Evolutionary conservation across 1,140 invertebrate species (phyloP).

Genomic region (Caenorhabditis briggsae): DNA sequence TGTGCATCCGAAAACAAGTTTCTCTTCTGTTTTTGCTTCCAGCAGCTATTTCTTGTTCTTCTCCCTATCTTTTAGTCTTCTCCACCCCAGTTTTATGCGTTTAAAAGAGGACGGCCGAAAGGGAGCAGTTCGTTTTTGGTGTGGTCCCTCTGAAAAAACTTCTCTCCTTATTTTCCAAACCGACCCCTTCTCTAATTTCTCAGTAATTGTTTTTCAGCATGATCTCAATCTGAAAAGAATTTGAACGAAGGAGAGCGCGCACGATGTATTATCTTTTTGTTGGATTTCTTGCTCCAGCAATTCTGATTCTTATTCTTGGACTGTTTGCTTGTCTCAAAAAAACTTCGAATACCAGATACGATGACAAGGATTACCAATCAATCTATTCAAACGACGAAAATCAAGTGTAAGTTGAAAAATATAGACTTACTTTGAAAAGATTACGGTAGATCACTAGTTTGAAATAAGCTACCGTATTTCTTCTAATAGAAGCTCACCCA

Average conservation of each 20-base stretch:
- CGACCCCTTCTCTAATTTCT: not conserved
- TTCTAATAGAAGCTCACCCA: no score
- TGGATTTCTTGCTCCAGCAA: slow-evolving; percentile 37
- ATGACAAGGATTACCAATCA: slow-evolving; percentile 40
- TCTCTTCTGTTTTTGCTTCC: not conserved
- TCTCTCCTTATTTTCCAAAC: not conserved
- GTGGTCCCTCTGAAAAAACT: slow-evolving; percentile 10
- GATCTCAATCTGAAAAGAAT: not conserved
- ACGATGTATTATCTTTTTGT: slow-evolving; percentile 45
- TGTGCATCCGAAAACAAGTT: slow-evolving; percentile 50
- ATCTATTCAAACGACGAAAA: slow-evolving; percentile 17
- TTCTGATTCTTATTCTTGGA: slow-evolving; percentile 48
- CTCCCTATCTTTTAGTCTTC: not conserved
- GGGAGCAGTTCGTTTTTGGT: slow-evolving; percentile 9
- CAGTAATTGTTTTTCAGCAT: slow-evolving; percentile 19
- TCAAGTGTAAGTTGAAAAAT: slow-evolving; percentile 26
- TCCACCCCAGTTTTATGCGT: slow-evolving; percentile 15
- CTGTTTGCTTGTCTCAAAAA: slow-evolving; percentile 7
- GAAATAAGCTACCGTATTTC: no score
- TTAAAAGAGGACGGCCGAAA: slow-evolving; percentile 3
- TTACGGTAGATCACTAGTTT: no score
- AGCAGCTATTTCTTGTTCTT: no score
- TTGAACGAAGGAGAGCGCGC: not conserved
- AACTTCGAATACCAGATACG: not conserved
- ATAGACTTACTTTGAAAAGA: not conserved